Base-by-base conservation (phyloP, 2,888 invertebrate species). In the Hanleya hanleyi region DNA sequence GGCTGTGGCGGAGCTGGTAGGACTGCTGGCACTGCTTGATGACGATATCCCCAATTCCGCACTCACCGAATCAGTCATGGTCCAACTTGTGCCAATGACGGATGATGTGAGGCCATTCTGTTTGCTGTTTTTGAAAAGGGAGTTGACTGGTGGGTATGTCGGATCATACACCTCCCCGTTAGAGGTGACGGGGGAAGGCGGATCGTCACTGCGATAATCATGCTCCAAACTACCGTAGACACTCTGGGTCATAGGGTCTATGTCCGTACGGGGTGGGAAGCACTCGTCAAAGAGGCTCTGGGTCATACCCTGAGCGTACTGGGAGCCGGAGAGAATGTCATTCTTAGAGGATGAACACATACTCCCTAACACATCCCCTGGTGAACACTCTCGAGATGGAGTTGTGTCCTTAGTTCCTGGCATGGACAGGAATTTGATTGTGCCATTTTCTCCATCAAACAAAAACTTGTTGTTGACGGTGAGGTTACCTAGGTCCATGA, bases 401-500 rank as follows among this genome's bases (percentile, higher is more conserved):
- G 29, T 57, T 15, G 26, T 57, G 22, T 22, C 26, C 12, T 57
- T 3, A 4, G 5, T 57, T 26, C 29, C 57, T 2, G 57, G 26
- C 26, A 26, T 7, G 7, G 57, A 4, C 33, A 35, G 33, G 51
- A 33, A 37, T n/a, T 18, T 81, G 38, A 85, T 78, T 15, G 86
- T 87, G n/a, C 86, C 87, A 22, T 67, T 41, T 9, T 80, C 76
- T 22, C 90, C 90, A 64, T 89, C 88, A 73, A 87, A 82, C 77
- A 93, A 92, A 90, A 97, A 97, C 76, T 92, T 92, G 90, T 97
- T 98, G 82, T 93, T 93, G 15, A 97, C 93, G 0, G 93, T 93
- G 37, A 98, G 92, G 81, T 94, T 94, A 1, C 95, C 95, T 41
- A 98, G 92, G 89, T 97, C 95, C 1, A 95, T 94, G 18, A 96